A percentile compares a stretch with the other conserved stretches of the same genome.
Conservation (phyloP, 1,140 invertebrate genomes). For the Apis mellifera region DNA sequence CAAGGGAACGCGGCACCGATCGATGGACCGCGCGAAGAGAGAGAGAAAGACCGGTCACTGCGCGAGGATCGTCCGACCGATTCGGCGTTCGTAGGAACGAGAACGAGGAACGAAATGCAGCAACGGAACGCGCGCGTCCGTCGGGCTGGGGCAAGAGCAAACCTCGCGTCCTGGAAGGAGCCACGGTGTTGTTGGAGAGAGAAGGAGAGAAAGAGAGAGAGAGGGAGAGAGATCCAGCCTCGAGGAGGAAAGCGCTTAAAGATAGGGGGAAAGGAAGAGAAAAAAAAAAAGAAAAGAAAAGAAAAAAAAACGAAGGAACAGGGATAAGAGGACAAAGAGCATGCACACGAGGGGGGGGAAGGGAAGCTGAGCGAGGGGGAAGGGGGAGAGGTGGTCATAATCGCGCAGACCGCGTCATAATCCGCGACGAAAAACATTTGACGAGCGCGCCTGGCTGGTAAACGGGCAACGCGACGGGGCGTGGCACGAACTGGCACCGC, state of each 20-base stretch:
- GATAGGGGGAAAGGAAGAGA: slow-evolving; percentile 38
- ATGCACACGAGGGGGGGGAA: too few relatives aligned
- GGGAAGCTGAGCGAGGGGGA: slow-evolving; percentile 13
- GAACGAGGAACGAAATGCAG: neutral
- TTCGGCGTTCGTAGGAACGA: neutral
- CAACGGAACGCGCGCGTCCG: slow-evolving; percentile 40
- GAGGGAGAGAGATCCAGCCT: slow-evolving; percentile 41
- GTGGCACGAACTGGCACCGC: slow-evolving; percentile 60
- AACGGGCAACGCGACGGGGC: slow-evolving; percentile 70
- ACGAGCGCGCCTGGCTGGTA: slow-evolving; percentile 73
- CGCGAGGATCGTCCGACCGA: neutral
- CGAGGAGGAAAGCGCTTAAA: slow-evolving; percentile 46
- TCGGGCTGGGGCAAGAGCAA: slow-evolving; percentile 63
- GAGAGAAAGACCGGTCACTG: too few relatives aligned
- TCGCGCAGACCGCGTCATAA: slow-evolving; percentile 82
- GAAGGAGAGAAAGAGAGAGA: slow-evolving; percentile 33
- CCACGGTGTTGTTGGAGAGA: slow-evolving; percentile 6
- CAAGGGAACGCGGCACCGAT: slow-evolving; percentile 25
- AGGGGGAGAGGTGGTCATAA: slow-evolving; percentile 77
- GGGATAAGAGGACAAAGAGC: slow-evolving; percentile 42
- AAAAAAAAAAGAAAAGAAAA: slow-evolving; percentile 15
- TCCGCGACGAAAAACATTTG: slow-evolving; percentile 81
- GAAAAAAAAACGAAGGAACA: slow-evolving; percentile 22
- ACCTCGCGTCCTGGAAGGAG: slow-evolving; percentile 54
- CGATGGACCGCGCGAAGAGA: neutral